Evolutionary conservation across 2,888 invertebrate genomes (phyloP), one percentile per base, ranked within the genome.

Genomic region (Trissoscelio sp.): DNA sequence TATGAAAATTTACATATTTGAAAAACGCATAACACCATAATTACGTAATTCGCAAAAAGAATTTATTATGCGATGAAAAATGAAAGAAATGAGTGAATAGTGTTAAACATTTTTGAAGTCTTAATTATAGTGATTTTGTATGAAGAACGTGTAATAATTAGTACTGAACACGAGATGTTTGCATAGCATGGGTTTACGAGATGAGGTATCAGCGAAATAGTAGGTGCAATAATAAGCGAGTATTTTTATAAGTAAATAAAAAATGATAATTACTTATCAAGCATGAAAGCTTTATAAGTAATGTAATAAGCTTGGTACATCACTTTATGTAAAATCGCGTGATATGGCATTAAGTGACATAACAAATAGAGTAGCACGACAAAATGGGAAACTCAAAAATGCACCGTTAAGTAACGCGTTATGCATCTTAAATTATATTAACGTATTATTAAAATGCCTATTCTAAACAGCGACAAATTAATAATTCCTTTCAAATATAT

Each of bases 321-420:
- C 46, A 16, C 12, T 48, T 74, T 66, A 55, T 18, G 53, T 14
- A 24, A 51, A 51, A 51, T 77, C 53, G 75, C 75, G 67, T 77
- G 75, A 77, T 77, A 67, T 77, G 75, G 75, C 75, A 77, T 55
- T 46, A 28, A 66, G 46, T 75, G 66, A 67, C 67, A 66, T 67
- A 67, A 75, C 67, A 51, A 75, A 31, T 72, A 14, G 24, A 67
- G 39, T 60, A 48, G 28, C 53, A 67, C 16, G 48, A 44, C 44
- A 34, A 58, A 72, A 28, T 11, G n/a, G 37, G 60, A 72, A 72
- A 60, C 3, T 67, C 24, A 51, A 34, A 70, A 55, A 57, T 44
- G 22, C 4, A 9, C 1, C 7, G 53, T 53, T 67, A 20, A 53
- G 16, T 67, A 53, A 67, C 37, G 31, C 12, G 18, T 51, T 51